These are phyloP conservation scores for Hippolais icterina DNA, from an alignment of 2,113 vertebrate species.

Conservation along the genomic window DNA sequence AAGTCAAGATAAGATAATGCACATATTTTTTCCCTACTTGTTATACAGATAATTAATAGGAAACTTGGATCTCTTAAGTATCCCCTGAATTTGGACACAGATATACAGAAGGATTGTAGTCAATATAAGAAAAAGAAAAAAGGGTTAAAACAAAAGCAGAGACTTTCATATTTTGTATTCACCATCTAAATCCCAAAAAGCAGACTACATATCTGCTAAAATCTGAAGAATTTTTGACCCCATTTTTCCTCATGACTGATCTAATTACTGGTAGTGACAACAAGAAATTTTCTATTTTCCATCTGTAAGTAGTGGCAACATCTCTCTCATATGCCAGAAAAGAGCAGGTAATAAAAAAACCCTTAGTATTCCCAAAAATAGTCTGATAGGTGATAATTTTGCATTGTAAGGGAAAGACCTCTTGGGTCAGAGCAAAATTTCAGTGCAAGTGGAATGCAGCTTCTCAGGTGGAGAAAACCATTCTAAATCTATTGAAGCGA, in stretches of 20 bases:
- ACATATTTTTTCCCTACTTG: accelerated
- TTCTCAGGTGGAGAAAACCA: neutral
- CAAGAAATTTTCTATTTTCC: neutral
- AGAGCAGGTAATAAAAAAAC: neutral
- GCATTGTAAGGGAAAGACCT: neutral
- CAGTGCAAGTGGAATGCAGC: neutral
- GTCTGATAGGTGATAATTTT: neutral
- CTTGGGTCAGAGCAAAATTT: neutral
- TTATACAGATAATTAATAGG: neutral
- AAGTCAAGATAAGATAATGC: neutral
- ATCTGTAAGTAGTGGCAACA: neutral
- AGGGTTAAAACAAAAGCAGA: neutral
- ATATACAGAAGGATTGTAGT: neutral
- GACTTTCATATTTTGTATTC: neutral
- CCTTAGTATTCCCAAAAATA: neutral
- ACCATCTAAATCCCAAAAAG: neutral
- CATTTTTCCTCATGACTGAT: neutral
- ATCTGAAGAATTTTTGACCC: neutral
- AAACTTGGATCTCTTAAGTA: neutral
- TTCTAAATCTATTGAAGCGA: neutral
- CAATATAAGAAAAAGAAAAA: neutral
- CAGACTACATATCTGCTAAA: neutral
- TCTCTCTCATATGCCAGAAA: neutral
- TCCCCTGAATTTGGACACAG: neutral
- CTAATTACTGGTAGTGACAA: neutral